phyloP scores from a whole-genome alignment of 2,888 invertebrate species.

The Dicranocentrus wangi region DNA sequence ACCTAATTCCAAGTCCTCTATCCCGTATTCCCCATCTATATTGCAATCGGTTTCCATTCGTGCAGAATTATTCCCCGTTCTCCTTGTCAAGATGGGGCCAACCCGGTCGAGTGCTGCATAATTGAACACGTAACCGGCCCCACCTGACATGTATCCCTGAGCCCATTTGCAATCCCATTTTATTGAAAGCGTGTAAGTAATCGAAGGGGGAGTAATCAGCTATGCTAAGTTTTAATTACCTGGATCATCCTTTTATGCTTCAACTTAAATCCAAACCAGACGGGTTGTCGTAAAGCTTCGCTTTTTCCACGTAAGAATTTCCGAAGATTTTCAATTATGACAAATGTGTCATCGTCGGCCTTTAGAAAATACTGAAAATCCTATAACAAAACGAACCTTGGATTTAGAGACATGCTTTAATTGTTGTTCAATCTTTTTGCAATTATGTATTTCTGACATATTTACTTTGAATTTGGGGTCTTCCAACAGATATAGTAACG shows the following conservation, averaged over 20 bases:
- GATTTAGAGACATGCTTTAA: no score
- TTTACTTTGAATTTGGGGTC: constrained; percentile 47
- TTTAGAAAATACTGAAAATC: constrained; percentile 69
- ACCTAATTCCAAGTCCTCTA: constrained; percentile 72
- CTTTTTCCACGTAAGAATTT: constrained; percentile 41
- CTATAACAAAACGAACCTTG: neutral
- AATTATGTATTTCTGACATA: neutral
- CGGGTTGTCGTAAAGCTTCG: constrained; percentile 23
- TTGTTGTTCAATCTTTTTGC: no score
- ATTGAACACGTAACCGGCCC: constrained; percentile 71
- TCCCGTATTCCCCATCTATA: constrained; percentile 51
- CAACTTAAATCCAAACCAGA: constrained; percentile 72
- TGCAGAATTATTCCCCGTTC: neutral
- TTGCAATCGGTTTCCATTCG: constrained; percentile 50
- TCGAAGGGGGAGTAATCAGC: neutral
- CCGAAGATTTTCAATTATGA: constrained; percentile 69
- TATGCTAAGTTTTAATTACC: constrained; percentile 33
- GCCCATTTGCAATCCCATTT: neutral
- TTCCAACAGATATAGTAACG: constrained; percentile 57
- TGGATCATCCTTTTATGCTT: constrained; percentile 62
- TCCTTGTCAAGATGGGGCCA: constrained; percentile 3
- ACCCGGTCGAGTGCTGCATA: constrained; percentile 30
- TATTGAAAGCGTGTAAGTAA: neutral
- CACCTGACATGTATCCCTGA: constrained; percentile 72
- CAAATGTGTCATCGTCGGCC: constrained; percentile 71